phyloP scores from a whole-genome alignment of 2,113 vertebrate genomes.

The Oryzias woworae region DNA sequence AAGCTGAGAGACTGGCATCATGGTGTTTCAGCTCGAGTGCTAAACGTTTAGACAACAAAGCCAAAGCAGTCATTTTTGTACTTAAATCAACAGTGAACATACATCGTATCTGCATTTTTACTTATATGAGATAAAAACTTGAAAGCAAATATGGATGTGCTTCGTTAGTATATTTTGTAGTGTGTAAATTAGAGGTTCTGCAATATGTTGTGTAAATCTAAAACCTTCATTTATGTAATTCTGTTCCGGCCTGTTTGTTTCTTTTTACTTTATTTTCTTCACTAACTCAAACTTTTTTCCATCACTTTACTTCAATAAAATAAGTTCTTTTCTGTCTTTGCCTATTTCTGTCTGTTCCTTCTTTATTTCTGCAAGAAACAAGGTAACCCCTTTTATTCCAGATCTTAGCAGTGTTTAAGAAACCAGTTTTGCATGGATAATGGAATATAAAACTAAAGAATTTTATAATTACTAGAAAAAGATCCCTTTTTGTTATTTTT shows the following conservation, averaged over 20 bases:
- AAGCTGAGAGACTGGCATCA: constrained; percentile 98
- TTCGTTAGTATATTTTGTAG: background rate
- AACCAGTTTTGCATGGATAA: background rate
- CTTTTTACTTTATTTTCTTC: constrained; percentile 21
- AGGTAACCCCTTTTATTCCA: background rate
- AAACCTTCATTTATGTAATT: constrained; percentile 16
- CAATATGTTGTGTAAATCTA: constrained; percentile 5
- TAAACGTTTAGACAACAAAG: constrained; percentile 86
- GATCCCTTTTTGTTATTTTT: background rate
- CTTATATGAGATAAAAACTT: constrained; percentile 25
- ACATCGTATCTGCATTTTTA: constrained; percentile 5
- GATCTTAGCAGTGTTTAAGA: background rate
- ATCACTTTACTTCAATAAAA: constrained; percentile 63
- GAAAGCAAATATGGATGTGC: background rate
- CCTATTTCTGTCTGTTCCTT: constrained; percentile 23
- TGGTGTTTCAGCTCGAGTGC: constrained; percentile 89
- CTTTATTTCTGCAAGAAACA: constrained; percentile 7
- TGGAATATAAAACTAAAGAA: too few relatives aligned
- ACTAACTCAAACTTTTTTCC: constrained; percentile 28
- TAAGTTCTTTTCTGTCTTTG: constrained; percentile 27
- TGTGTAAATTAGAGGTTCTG: constrained; percentile 4
- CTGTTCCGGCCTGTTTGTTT: constrained; percentile 7
- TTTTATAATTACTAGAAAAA: too few relatives aligned
- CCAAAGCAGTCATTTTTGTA: background rate
- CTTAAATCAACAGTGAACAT: background rate